A percentile compares a stretch with the other conserved stretches of the same genome.
Conservation (phyloP, 2,113 vertebrate species). For the Rhagologus leucostigma region DNA sequence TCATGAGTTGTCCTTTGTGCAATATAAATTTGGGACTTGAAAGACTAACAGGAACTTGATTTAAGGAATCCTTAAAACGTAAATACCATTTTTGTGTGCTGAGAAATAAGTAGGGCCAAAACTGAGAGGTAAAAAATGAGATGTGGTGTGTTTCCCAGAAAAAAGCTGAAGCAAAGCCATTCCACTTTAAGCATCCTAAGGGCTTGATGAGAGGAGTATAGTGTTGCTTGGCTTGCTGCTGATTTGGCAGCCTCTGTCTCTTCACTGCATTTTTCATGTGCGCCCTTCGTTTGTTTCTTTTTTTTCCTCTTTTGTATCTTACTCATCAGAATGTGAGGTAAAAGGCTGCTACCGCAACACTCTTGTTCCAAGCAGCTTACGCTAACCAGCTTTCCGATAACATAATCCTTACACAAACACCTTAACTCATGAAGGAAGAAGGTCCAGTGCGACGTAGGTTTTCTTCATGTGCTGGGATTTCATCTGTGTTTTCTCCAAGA, state of each 20-base stretch:
- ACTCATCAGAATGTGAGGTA: constrained; percentile 71
- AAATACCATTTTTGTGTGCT: constrained; percentile 26
- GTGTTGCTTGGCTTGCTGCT: constrained; percentile 63
- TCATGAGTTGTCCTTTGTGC: background rate
- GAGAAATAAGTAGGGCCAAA: background rate
- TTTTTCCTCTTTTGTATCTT: constrained; percentile 51
- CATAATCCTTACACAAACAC: constrained; percentile 65
- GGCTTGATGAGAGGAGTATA: background rate
- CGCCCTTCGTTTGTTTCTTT: constrained; percentile 70
- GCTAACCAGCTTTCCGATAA: constrained; percentile 72
- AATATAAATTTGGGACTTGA: background rate
- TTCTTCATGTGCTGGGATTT: constrained; percentile 86
- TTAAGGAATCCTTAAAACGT: background rate
- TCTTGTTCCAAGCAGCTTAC: constrained; percentile 69
- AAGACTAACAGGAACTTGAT: background rate
- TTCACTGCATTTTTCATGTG: constrained; percentile 67
- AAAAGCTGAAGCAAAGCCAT: background rate
- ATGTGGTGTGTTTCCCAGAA: background rate
- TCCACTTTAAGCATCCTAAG: constrained; percentile 16
- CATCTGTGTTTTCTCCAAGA: constrained; percentile 81
- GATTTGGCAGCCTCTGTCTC: constrained; percentile 65
- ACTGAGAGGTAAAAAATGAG: background rate
- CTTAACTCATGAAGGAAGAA: constrained; percentile 90
- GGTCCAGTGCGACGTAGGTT: constrained; percentile 86
- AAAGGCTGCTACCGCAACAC: constrained; percentile 70